Percentiles rank a stretch among this genome's conserved stretches.
phyloP scores from a whole-genome alignment of 1,140 invertebrate genomes.

The Pemphigus obesinymphae region DNA sequence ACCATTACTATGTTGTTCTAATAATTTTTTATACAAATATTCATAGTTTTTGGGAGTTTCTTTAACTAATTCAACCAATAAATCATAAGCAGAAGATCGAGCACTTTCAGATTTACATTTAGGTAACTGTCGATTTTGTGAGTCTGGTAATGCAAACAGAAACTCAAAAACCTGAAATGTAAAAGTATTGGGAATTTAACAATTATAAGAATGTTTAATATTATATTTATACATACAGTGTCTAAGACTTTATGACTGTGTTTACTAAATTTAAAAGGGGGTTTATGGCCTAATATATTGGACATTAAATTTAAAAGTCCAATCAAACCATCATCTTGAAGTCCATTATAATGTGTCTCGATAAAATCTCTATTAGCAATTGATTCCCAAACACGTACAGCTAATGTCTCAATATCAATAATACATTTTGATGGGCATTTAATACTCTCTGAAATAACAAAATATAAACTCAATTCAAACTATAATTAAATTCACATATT shows the following conservation, averaged over 20 bases:
- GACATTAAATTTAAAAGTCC: slow-evolving; percentile 81
- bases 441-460: slow-evolving; percentile 31
- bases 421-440: slow-evolving; percentile 51
- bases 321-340: slow-evolving; percentile 85
- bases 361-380: slow-evolving; percentile 72
- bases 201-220: neutral
- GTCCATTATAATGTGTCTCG: slow-evolving; percentile 71
- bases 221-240: slow-evolving; percentile 52
- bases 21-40: slow-evolving; percentile 72
- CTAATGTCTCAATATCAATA: slow-evolving; percentile 67
- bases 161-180: slow-evolving; percentile 70
- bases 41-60: slow-evolving; percentile 80
- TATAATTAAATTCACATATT: neutral
- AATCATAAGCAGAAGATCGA: slow-evolving; percentile 81
- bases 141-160: slow-evolving; percentile 83
- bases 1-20: slow-evolving; percentile 81
- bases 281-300: slow-evolving; percentile 81
- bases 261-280: slow-evolving; percentile 75
- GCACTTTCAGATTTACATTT: slow-evolving; percentile 88
- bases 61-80: slow-evolving; percentile 80
- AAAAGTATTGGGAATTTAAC: slow-evolving; percentile 33
- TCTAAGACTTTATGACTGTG: slow-evolving; percentile 69
- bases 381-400: slow-evolving; percentile 67
- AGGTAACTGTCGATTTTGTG: slow-evolving; percentile 75
- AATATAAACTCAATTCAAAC: slow-evolving; percentile 25